phyloP scores from a whole-genome alignment of 2,113 vertebrate species.

The Ptychochromis oligacanthus region DNA sequence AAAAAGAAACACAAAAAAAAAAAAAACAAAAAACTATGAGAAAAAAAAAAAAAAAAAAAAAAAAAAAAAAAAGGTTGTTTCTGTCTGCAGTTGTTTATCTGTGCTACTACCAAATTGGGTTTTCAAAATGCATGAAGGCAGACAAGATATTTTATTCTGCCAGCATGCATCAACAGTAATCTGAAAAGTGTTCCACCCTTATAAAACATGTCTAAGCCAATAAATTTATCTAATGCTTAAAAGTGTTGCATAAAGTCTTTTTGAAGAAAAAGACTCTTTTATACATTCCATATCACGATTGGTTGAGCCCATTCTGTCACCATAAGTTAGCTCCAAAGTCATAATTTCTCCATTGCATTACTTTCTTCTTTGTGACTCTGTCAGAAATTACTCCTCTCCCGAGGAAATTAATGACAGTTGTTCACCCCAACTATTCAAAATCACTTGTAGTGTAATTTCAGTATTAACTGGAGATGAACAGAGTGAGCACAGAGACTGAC shows the following conservation, averaged over 20 bases:
- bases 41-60: neutral
- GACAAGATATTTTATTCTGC: slow-evolving; percentile 44
- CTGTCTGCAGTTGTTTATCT: slow-evolving; percentile 37
- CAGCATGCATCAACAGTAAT: slow-evolving; percentile 32
- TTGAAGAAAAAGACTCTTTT: slow-evolving; percentile 23
- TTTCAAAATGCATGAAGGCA: slow-evolving; percentile 41
- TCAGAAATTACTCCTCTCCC: slow-evolving; percentile 49
- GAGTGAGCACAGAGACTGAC: neutral
- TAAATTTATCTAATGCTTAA: slow-evolving; percentile 42
- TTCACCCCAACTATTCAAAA: slow-evolving; percentile 38
- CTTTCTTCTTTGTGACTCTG: slow-evolving; percentile 31
- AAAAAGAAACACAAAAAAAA: neutral
- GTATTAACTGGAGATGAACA: slow-evolving; percentile 20
- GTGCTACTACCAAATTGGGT: neutral
- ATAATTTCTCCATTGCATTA: slow-evolving; percentile 39
- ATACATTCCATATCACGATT: slow-evolving; percentile 55
- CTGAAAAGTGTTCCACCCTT: slow-evolving; percentile 19
- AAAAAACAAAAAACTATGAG: neutral
- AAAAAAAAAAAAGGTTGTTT: slow-evolving; percentile 1
- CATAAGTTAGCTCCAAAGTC: slow-evolving; percentile 33
- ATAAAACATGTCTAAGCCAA: slow-evolving; percentile 47
- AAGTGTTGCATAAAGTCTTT: slow-evolving; percentile 37
- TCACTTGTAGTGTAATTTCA: slow-evolving; percentile 41
- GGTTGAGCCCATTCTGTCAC: slow-evolving; percentile 65
- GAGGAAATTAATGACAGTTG: slow-evolving; percentile 56